Base-by-base conservation (phyloP, 92 coral and sea anemone species). In the Porites evermanni region DNA sequence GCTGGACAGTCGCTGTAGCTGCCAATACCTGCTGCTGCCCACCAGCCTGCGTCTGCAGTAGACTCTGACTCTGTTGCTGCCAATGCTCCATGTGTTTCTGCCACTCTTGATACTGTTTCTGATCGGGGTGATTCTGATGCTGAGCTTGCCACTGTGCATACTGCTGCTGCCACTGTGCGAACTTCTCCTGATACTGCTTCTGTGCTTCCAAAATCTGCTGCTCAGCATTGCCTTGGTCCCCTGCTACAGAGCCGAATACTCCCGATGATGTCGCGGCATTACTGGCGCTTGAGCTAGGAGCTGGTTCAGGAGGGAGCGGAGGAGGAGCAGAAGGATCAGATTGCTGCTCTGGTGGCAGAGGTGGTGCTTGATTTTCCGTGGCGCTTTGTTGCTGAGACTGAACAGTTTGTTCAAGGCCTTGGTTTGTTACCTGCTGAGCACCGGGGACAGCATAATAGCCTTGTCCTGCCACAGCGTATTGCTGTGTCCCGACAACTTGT, bases 91-190 rank as follows among this genome's bases (percentile, higher is more conserved):
- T 94, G 69, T 90, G 95, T 29, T 91, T 86, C 72, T 96, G 98
- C 92, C 95, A 96, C 68, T 96, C 96, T 32, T 93, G 99, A 70
- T 93, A 96, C 84, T 94, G 94, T 74, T 93, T 93, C 88, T 96
- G 98, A 88, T 96, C 98, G 0, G 99, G 99, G 65, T 96, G 99
- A 64, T 93, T 92, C 67, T 96, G 96, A 58, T 95, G 98, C 64
- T 94, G 95, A 16, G 94, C 94, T 61, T 93, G 93, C 99, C 99
- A 96, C 81, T 96, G 91, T 12, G 85, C 90, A 83, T 94, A 96
- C 81, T 96, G 95, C 79, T 93, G 90, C 77, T 96, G 96, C 99
- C 99, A 96, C 83, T 94, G 87, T 58, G 89, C 82, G 26, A 87
- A 91, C 85, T 94, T 94, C 79, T 94, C 92, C 74, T 87, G 90